Evolutionary conservation across 2,797 vertebrate genomes (phyloP).

Genomic region (Steatocranus sp.): DNA sequence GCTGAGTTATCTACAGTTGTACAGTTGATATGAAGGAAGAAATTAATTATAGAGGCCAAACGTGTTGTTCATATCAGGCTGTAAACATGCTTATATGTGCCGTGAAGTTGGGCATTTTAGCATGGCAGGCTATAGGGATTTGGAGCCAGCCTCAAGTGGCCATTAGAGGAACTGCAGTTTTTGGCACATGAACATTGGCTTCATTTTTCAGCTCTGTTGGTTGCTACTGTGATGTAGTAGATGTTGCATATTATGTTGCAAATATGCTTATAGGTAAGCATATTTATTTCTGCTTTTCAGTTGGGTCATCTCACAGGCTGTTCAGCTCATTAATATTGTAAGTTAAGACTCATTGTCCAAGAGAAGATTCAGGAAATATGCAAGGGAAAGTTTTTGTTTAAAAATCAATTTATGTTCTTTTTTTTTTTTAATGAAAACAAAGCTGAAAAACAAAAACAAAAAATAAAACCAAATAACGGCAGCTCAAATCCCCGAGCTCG

Average conservation of each 20-base stretch:
- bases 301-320: neutral
- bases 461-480: neutral
- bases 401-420: neutral
- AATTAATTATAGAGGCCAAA: neutral
- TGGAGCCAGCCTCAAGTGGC: neutral
- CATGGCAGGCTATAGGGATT: neutral
- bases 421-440: accelerated
- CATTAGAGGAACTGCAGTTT: neutral
- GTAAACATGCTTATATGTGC: neutral
- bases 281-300: neutral
- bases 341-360: accelerated
- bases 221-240: neutral
- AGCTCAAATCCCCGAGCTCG: neutral
- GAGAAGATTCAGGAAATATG: neutral
- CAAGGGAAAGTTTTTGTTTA: neutral
- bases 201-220: neutral
- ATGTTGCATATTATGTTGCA: neutral
- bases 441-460: too few species aligned
- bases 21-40: neutral
- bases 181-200: neutral
- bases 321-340: neutral
- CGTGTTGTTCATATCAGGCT: neutral
- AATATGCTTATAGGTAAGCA: neutral
- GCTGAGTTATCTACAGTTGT: neutral
- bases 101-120: neutral